Conservation (phyloP, 1,140 invertebrate species). For the Penaeus indicus region DNA sequence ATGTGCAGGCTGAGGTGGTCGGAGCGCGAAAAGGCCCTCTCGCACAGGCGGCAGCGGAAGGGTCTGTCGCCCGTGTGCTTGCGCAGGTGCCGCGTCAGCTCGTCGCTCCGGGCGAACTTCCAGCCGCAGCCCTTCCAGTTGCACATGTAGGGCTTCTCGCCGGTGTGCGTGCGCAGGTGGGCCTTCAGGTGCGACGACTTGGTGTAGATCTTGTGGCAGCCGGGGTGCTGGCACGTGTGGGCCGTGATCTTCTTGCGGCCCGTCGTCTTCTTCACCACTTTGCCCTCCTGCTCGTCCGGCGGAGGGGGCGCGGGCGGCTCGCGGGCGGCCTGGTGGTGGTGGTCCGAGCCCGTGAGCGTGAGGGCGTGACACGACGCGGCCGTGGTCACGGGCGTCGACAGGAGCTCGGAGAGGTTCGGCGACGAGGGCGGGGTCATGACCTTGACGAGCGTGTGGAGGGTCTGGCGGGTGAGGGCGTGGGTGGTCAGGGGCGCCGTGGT, state of each 20-base stretch:
- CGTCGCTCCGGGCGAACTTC: constrained; percentile 80
- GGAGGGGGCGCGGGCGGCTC: constrained; percentile 62
- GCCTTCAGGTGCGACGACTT: constrained; percentile 82
- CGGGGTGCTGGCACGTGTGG: constrained; percentile 77
- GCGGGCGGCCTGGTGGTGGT: constrained; percentile 39
- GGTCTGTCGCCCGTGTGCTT: constrained; percentile 76
- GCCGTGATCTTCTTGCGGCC: constrained; percentile 69
- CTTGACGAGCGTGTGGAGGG: constrained; percentile 67
- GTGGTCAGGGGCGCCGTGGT: constrained; percentile 55
- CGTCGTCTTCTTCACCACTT: constrained; percentile 57
- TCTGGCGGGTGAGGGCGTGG: constrained; percentile 59
- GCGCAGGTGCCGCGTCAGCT: constrained; percentile 76
- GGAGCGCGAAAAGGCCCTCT: constrained; percentile 76
- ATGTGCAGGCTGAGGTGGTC: constrained; percentile 79
- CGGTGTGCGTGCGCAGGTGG: constrained; percentile 78
- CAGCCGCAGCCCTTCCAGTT: constrained; percentile 80
- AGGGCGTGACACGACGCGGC: constrained; percentile 50
- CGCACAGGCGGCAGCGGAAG: constrained; percentile 75
- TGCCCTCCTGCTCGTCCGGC: constrained; percentile 53
- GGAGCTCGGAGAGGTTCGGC: constrained; percentile 72
- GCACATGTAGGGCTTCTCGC: constrained; percentile 85
- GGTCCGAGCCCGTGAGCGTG: constrained; percentile 59
- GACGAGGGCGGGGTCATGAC: constrained; percentile 75
- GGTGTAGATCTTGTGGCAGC: constrained; percentile 81
- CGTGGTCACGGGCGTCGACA: constrained; percentile 61